phyloP scores from a whole-genome alignment of 1,140 invertebrate species.

The Carposina sasakii region DNA sequence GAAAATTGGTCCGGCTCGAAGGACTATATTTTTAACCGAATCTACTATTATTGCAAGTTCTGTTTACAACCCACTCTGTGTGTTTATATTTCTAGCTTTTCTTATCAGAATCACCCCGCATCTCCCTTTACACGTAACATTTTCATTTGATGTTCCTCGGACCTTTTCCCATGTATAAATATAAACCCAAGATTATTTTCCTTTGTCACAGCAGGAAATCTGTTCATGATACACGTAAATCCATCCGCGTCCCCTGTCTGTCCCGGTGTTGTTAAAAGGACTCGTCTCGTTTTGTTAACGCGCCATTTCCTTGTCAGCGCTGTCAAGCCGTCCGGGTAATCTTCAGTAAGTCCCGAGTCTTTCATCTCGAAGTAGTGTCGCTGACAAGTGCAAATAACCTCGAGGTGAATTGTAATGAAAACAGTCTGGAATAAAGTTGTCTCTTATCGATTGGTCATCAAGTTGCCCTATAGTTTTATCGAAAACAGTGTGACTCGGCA shows the following conservation, averaged over 20 bases:
- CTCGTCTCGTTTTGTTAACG: slow-evolving; percentile 52
- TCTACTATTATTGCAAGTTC: too few relatives aligned
- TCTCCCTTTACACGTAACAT: slow-evolving; percentile 16
- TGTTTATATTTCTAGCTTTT: too few relatives aligned
- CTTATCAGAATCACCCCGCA: slow-evolving; percentile 10
- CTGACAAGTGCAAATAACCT: slow-evolving; percentile 5
- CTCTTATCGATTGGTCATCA: slow-evolving; percentile 41
- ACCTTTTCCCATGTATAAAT: slow-evolving; percentile 31
- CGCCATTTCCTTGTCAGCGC: slow-evolving; percentile 51
- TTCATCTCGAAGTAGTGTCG: slow-evolving; percentile 15
- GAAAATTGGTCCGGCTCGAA: too few relatives aligned
- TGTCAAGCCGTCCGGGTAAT: slow-evolving; percentile 37
- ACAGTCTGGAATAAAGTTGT: slow-evolving; percentile 34
- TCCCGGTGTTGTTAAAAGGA: slow-evolving; percentile 46
- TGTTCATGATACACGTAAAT: slow-evolving; percentile 62
- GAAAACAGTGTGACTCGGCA: too few relatives aligned
- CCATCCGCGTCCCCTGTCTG: slow-evolving; percentile 55
- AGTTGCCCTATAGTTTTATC: slow-evolving; percentile 36
- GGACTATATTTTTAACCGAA: too few relatives aligned
- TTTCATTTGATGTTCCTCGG: slow-evolving; percentile 19
- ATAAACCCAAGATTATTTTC: slow-evolving; percentile 45
- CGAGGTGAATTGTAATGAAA: slow-evolving; percentile 21
- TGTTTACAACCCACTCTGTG: too few relatives aligned
- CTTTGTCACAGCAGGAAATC: slow-evolving; percentile 58
- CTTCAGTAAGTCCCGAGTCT: slow-evolving; percentile 35